A percentile compares a stretch with the other conserved stretches of the same genome.
Conservation (phyloP, 2,113 vertebrate genomes). For the Nothobranchius kuhntae region DNA sequence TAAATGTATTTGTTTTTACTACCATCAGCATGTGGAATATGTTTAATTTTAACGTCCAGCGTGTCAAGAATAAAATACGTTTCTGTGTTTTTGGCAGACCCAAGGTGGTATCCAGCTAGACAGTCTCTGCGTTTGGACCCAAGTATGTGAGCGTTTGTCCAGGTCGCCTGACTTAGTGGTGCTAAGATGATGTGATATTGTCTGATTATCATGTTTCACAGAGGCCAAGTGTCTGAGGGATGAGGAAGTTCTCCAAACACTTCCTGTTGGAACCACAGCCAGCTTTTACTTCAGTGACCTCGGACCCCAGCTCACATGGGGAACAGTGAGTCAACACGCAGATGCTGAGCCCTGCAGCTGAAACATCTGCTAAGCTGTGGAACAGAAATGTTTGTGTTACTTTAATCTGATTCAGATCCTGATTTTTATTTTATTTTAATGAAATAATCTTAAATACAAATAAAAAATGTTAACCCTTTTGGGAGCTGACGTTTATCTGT, state of each 20-base stretch:
- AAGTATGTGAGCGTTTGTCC: conserved; percentile 77
- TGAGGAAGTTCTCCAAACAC: conserved; percentile 89
- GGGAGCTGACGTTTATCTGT: not conserved
- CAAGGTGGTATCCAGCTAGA: conserved; percentile 90
- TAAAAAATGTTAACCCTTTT: not conserved
- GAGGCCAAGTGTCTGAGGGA: conserved; percentile 90
- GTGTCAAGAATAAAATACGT: too few relatives aligned
- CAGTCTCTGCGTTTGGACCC: conserved; percentile 91
- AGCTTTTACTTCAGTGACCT: conserved; percentile 92
- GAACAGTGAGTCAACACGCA: conserved; percentile 83
- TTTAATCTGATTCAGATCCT: too few relatives aligned
- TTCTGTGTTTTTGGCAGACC: conserved; percentile 78
- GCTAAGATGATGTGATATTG: not conserved
- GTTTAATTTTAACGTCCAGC: too few relatives aligned
- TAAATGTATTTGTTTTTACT: not conserved
- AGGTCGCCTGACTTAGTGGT: not conserved
- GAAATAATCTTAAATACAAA: not conserved
- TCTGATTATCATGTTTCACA: conserved; percentile 57
- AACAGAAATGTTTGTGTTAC: not conserved
- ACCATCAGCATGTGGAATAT: too few relatives aligned
- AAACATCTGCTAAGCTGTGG: too few relatives aligned
- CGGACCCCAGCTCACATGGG: conserved; percentile 94
- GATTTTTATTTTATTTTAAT: not conserved
- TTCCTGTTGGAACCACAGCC: conserved; percentile 94
- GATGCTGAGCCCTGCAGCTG: not conserved